Evolutionary conservation across 1,140 invertebrate species (phyloP).

Genomic region (Pseudomyrmex gracilis): DNA sequence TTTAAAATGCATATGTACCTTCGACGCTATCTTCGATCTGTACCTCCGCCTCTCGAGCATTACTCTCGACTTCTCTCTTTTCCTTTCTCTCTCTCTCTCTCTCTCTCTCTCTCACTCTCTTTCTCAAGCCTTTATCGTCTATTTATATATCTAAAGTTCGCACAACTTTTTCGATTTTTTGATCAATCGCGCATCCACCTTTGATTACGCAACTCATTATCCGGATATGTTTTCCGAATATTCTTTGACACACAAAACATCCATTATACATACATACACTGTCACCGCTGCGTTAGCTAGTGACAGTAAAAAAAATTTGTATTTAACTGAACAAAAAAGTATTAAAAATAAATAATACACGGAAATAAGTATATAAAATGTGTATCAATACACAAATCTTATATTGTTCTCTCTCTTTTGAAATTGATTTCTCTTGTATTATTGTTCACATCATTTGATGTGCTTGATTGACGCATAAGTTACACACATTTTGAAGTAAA

Average conservation of each 20-base stretch:
- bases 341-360: too few relatives aligned
- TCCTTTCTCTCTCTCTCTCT: conserved; percentile 47
- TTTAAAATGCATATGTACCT: conserved; percentile 55
- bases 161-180: conserved; percentile 41
- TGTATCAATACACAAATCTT: too few relatives aligned
- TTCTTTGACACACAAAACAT: conserved; percentile 9
- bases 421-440: too few relatives aligned
- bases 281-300: too few relatives aligned
- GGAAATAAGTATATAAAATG: too few relatives aligned
- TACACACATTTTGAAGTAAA: neutral
- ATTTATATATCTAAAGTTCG: conserved; percentile 37
- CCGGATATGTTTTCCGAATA: conserved; percentile 10
- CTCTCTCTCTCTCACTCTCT: conserved; percentile 44
- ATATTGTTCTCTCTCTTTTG: too few relatives aligned
- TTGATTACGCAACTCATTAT: conserved; percentile 51
- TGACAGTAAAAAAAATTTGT: too few relatives aligned
- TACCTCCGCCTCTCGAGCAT: conserved; percentile 50
- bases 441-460: too few relatives aligned
- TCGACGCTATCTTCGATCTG: conserved; percentile 53
- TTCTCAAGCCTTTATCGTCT: conserved; percentile 14
- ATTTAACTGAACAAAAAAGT: too few relatives aligned
- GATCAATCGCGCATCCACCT: conserved; percentile 47
- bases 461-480: neutral
- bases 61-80: conserved; percentile 54
- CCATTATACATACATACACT: too few relatives aligned